Base-by-base conservation (phyloP, 2,113 vertebrate genomes). In the Machaerirhynchus nigripectus region DNA sequence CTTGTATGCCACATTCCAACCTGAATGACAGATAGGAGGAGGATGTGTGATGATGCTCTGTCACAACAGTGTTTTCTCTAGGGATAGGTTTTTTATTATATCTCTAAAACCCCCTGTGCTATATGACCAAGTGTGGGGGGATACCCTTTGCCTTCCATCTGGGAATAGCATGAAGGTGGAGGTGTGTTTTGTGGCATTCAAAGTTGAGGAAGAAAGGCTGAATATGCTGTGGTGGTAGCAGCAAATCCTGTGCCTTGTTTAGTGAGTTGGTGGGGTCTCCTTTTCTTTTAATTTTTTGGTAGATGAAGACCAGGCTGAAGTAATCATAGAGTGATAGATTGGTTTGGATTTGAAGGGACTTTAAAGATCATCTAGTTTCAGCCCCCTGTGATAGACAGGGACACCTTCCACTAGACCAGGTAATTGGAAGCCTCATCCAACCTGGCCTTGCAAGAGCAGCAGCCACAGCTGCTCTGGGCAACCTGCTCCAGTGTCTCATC, bases 111-210 rank as follows among this genome's bases (percentile, higher is more conserved):
- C 20, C 39, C 7, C 23, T 42, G 6, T 93, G 30, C 20, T 37
- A 1, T 33, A 69, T 47, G 11, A 35, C 16, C 5, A 31, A 35
- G 10, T 35, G 33, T 46, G 26, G 18, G 26, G 18, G 20, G 15
- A 19, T 24, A 21, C 11, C 9, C 10, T 71, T 63, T 75, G 42
- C 14, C 11, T 82, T 79, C 47, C 12, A 8, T n/a, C 52, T 42
- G 33, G 11, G 10, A 65, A n/a, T 5, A 49, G 11, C 3, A 17
- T 0, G 2, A 82, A 75, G 28, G 12, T 68, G 15, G 5, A 42
- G 3, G 5, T 10, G 17, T 55, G 22, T n/a, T 28, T 6, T 0
- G 0, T 31, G 61, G 4, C 3, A 3, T 19, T 87, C 46, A 65
- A 49, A 26, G 8, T 20, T 76, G 27, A 53, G 35, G 23, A 71